Evolutionary conservation across 1,140 invertebrate genomes (phyloP).

Genomic region (Drosophila dunni): DNA sequence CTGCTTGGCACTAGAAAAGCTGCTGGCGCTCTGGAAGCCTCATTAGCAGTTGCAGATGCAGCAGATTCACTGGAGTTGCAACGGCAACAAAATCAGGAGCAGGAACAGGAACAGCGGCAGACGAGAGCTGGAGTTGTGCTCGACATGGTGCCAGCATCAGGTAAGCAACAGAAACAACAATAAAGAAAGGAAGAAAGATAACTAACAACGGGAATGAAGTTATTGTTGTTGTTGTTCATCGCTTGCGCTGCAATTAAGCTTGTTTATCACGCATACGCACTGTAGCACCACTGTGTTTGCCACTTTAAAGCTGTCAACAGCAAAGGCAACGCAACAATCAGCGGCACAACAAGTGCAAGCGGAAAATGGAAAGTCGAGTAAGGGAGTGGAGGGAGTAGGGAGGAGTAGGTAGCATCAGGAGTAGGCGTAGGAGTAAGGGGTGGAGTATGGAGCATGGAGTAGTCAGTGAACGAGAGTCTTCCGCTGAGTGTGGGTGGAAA

Average conservation of each 20-base stretch:
- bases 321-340: constrained; percentile 14
- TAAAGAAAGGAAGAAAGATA: background rate
- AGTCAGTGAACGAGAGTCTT: background rate
- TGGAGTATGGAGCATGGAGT: background rate
- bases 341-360: constrained; percentile 18
- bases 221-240: constrained; percentile 2
- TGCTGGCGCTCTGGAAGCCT: constrained; percentile 38
- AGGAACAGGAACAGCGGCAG: background rate
- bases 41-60: constrained; percentile 54
- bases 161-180: background rate
- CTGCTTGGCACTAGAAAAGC: constrained; percentile 8
- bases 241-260: constrained; percentile 65
- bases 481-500: background rate
- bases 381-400: background rate
- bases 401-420: background rate
- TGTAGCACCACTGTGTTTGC: constrained; percentile 39
- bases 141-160: constrained; percentile 19
- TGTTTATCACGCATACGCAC: constrained; percentile 79
- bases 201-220: constrained; percentile 41
- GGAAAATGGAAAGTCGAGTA: background rate
- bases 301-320: constrained; percentile 28
- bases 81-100: background rate
- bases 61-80: constrained; percentile 17
- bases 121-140: constrained; percentile 5
- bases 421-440: background rate